Base-by-base conservation (phyloP, 2,113 vertebrate genomes). In the Cinclus mexicanus region DNA sequence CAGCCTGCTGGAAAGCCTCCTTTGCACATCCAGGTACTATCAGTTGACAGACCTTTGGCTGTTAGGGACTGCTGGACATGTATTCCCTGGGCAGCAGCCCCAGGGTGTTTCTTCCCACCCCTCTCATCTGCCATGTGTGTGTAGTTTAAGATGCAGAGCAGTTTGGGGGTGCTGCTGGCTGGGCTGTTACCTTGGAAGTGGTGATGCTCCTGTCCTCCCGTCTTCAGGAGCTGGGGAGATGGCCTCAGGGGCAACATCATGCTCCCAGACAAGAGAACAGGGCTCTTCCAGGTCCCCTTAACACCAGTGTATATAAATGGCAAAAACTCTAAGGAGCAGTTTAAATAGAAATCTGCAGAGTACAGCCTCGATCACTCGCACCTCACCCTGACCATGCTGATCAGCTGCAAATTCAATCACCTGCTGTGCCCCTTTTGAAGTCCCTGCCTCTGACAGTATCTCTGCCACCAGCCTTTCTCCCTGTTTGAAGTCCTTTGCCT, bases 311-410 rank as follows among this genome's bases (percentile, higher is more conserved):
- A 25, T 0, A 0, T 4, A 46, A 74, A 72, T 16, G 5, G 14
- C 23, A 86, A 42, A 67, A 65, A 3, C 29, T 60, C 18, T 9
- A 31, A 70, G 52, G 29, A 81, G 28, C 15, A 5, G 3, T 20
- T 44, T 41, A 24, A 44, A 26, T 0, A 78, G 47, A 74, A 59
- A 52, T 42, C 7, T 35, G 65, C 26, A 28, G 63, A 14, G 7
- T 53, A 61, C 39, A 41, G 47, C 56, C 69, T 71, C 0, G 0
- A 39, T 86, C 70, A 46, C 0, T 5, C 0, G 3, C 23, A 15
- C 49, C 31, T 49, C 0, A 0, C 50, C 77, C 75, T 0, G 0
- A n/a, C 46, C 22, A 14, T 2, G 14, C 33, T 2, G 2, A 67
- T 74, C 57, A 70, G 37, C 22, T 77, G 55, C 64, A n/a, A 39